Evolutionary conservation across 2,113 vertebrate genomes (phyloP), one percentile per base, ranked within the genome.

Genomic region (Tapirus terrestris): DNA sequence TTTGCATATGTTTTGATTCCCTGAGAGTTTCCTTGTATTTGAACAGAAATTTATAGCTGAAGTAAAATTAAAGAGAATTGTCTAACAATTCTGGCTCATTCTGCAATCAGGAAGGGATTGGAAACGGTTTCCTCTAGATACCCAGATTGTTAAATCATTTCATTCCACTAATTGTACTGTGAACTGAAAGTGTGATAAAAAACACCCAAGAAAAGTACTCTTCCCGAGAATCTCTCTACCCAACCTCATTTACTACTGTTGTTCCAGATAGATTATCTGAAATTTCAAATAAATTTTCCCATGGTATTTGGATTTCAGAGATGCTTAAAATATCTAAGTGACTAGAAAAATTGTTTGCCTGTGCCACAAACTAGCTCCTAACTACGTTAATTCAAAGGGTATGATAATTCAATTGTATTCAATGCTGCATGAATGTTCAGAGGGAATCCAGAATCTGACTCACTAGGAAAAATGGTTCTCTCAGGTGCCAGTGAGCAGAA

Each of bases 1-100:
- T 98, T 98, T 97, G 92, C 88, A 97, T 93, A 95, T 67, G 89
- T 70, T 88, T 98, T 98, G 94, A 98, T 98, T 98, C 95, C 96
- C 89, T 89, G 94, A 88, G 92, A 89, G 45, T 97, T 97, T 92
- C 86, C 58, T 85, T 97, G 51, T 91, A 51, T 97, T 94, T 88
- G 84, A 96, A 92, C 45, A 94, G 53, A 96, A 95, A 95, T 96
- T 97, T 96, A 96, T 63, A 92, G 60, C 73, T 29, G 20, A 90
- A 77, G 72, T 84, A 68, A 97, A 98, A 96, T 98, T 80, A 88
- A 65, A 96, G 89, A 93, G 91, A 97, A 94, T 94, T 92, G 1
- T 2, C 97, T 97, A 97, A 98, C 97, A 98, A 98, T 98, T 96
- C 90, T 93, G 79, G 82, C 43, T 96, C 45, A 51, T 93, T 96